phyloP scores from a whole-genome alignment of 1,140 invertebrate species.

The Drosophila burlai region DNA sequence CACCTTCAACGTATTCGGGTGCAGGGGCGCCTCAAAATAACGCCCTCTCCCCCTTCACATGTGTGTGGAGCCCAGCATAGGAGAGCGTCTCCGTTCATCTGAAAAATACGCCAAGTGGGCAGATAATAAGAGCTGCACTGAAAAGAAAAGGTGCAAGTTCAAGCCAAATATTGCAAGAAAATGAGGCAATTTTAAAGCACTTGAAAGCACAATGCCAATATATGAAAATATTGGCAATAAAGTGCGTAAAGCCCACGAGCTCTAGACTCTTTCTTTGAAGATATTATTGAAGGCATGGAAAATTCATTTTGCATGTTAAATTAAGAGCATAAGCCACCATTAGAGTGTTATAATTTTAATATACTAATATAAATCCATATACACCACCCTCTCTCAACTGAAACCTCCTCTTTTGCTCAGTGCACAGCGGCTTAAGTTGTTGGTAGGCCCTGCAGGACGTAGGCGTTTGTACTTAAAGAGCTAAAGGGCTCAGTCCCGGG shows the following conservation, averaged over 20 bases:
- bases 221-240: background rate
- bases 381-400: too few species aligned
- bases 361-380: too few species aligned
- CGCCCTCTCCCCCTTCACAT: background rate
- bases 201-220: background rate
- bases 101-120: constrained; percentile 18
- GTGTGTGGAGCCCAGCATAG: background rate
- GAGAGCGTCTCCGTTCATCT: constrained; percentile 14
- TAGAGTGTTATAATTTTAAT: background rate
- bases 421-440: background rate
- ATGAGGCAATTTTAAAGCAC: too few species aligned
- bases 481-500: constrained; percentile 7
- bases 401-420: background rate
- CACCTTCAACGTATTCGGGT: constrained; percentile 25
- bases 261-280: background rate
- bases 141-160: background rate
- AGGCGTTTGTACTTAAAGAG: constrained; percentile 8
- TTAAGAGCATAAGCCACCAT: background rate
- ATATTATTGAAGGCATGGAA: too few species aligned
- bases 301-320: background rate
- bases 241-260: too few species aligned
- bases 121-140: constrained; percentile 17
- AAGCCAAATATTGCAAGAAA: background rate
- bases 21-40: background rate
- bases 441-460: background rate